phyloP scores from a whole-genome alignment of 2,113 vertebrate species.

The Passerina amoena region DNA sequence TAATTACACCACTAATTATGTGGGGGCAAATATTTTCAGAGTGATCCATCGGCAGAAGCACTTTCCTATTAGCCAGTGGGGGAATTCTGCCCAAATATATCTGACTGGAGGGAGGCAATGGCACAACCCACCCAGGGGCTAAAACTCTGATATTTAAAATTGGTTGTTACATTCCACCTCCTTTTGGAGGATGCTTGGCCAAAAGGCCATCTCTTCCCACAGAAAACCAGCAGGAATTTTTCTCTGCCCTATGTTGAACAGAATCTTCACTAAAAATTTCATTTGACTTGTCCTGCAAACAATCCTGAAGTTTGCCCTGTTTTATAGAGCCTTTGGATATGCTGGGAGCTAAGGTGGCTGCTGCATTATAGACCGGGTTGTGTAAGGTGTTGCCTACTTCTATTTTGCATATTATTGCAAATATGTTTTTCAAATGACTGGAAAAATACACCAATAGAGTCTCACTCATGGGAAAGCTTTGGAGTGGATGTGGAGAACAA shows the following conservation, averaged over 20 bases:
- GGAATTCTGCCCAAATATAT: background rate
- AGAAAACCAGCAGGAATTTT: background rate
- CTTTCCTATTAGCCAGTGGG: background rate
- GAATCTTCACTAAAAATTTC: background rate
- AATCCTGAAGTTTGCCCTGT: too few species aligned
- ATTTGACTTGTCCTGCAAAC: background rate
- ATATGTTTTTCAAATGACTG: background rate
- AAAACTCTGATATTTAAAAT: background rate
- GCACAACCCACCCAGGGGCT: background rate
- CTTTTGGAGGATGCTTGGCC: background rate
- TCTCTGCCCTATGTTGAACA: background rate
- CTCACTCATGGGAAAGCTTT: background rate
- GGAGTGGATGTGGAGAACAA: background rate
- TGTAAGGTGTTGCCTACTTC: background rate
- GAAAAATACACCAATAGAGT: background rate
- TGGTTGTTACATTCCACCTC: background rate
- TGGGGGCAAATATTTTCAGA: background rate
- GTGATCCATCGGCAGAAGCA: background rate
- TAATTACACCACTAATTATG: background rate
- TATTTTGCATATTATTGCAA: background rate
- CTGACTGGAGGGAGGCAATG: background rate
- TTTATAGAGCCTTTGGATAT: background rate
- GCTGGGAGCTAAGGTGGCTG: background rate
- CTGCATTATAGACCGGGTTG: background rate
- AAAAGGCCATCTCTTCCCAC: background rate